Percentiles rank a stretch among this genome's conserved stretches.
Evolutionary conservation across 2,113 vertebrate genomes (phyloP).

Genomic region (Cyprinodon tularosa): DNA sequence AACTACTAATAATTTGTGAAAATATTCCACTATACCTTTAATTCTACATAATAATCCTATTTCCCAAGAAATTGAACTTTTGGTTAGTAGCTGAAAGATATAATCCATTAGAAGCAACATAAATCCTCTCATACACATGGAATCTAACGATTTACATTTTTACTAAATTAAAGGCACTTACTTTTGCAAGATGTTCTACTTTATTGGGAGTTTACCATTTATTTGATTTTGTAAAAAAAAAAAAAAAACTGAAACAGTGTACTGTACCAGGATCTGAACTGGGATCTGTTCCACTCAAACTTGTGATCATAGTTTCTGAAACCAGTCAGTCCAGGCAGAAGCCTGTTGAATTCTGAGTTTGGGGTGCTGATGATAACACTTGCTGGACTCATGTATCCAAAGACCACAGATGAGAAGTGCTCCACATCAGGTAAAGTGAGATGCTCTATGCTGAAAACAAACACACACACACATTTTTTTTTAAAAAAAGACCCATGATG

Average conservation of each 20-base stretch:
- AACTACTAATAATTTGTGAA: too few species aligned
- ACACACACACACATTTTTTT: background rate
- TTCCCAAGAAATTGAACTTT: too few species aligned
- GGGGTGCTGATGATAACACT: constrained; percentile 90
- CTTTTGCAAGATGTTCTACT: background rate
- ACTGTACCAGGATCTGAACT: constrained; percentile 93
- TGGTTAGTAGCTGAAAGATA: too few species aligned
- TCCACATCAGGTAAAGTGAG: constrained; percentile 83
- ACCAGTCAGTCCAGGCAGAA: constrained; percentile 79
- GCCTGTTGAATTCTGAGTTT: constrained; percentile 90
- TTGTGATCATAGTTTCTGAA: constrained; percentile 92
- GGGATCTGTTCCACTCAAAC: constrained; percentile 90
- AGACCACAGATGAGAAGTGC: constrained; percentile 88
- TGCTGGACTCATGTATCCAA: constrained; percentile 90
- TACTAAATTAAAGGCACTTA: background rate
- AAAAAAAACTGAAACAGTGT: constrained; percentile 19
- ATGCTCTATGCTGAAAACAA: constrained; percentile 88
- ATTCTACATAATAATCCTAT: too few species aligned
- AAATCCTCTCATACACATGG: background rate
- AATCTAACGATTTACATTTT: background rate
- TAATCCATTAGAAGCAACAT: too few species aligned
- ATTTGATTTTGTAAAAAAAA: too few species aligned
- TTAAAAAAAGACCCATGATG: background rate
- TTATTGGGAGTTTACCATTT: background rate
- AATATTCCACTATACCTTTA: too few species aligned